Evolutionary conservation across 2,113 vertebrate species (phyloP).

Genomic region (Marcusenius ussheri): DNA sequence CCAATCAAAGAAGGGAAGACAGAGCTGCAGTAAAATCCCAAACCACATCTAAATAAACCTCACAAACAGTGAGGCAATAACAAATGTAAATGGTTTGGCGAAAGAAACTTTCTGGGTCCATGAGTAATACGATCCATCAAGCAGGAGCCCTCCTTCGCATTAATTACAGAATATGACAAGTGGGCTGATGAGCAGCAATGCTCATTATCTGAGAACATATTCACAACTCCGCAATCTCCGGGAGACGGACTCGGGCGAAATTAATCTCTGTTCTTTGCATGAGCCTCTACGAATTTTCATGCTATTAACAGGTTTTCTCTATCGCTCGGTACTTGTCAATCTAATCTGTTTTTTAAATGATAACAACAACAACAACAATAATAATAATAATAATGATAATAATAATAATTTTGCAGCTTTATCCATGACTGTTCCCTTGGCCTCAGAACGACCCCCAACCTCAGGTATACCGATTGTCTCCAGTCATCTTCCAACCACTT

Average conservation of each 20-base stretch:
- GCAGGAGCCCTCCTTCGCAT: slow-evolving; percentile 99
- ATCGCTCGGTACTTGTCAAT: slow-evolving; percentile 98
- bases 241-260: slow-evolving; percentile 99
- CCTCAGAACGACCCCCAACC: neutral
- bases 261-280: slow-evolving; percentile 99
- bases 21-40: slow-evolving; percentile 91
- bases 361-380: neutral
- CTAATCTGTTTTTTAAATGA: slow-evolving; percentile 79
- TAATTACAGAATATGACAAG: slow-evolving; percentile 99
- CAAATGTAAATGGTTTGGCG: slow-evolving; percentile 99
- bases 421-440: neutral
- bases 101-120: slow-evolving; percentile 99
- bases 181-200: slow-evolving; percentile 99
- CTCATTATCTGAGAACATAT: slow-evolving; percentile 99
- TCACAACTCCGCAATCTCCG: slow-evolving; percentile 99
- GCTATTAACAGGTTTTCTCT: slow-evolving; percentile 99
- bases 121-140: slow-evolving; percentile 99
- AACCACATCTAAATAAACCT: slow-evolving; percentile 89
- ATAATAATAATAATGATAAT: neutral
- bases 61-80: slow-evolving; percentile 99
- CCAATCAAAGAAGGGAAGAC: slow-evolving; percentile 52
- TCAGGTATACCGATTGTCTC: neutral
- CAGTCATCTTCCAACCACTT: neutral
- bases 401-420: neutral
- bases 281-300: slow-evolving; percentile 99